These are phyloP conservation scores for Toxostoma redivivum DNA, from an alignment of 2,113 vertebrate genomes.

Conservation along the genomic window DNA sequence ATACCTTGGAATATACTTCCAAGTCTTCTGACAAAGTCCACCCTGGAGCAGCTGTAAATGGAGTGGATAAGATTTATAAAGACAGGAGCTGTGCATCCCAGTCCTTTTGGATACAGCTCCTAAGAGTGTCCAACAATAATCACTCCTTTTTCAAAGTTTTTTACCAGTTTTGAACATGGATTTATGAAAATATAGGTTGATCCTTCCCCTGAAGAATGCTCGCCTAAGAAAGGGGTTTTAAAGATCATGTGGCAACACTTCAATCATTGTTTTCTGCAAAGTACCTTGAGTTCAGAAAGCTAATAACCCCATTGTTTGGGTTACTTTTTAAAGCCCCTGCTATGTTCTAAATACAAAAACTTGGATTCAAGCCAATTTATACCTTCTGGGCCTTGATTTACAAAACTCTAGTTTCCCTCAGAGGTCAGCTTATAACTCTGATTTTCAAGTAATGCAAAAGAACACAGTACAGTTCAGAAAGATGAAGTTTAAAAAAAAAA, in stretches of 20 bases:
- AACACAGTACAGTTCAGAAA: neutral
- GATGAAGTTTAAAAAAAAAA: neutral
- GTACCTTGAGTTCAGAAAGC: neutral
- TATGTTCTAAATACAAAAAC: neutral
- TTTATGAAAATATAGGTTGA: neutral
- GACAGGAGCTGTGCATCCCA: neutral
- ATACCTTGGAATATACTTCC: neutral
- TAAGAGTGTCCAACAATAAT: neutral
- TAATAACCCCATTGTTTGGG: neutral
- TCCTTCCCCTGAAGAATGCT: neutral
- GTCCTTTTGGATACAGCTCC: neutral
- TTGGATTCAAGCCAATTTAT: neutral
- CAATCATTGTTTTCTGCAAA: neutral
- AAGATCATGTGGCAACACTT: neutral
- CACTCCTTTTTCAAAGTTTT: neutral
- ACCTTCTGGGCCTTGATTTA: neutral
- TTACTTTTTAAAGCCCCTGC: neutral
- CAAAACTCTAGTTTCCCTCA: neutral
- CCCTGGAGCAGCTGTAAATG: neutral
- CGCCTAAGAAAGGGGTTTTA: neutral
- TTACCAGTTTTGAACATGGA: neutral
- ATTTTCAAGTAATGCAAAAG: neutral
- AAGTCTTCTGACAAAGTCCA: neutral
- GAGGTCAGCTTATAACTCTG: neutral
- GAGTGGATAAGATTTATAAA: neutral